Percentiles rank a stretch among this genome's conserved stretches.
Evolutionary conservation across 2,113 vertebrate genomes (phyloP).

Genomic region (Speoplatyrhinus poulsoni): DNA sequence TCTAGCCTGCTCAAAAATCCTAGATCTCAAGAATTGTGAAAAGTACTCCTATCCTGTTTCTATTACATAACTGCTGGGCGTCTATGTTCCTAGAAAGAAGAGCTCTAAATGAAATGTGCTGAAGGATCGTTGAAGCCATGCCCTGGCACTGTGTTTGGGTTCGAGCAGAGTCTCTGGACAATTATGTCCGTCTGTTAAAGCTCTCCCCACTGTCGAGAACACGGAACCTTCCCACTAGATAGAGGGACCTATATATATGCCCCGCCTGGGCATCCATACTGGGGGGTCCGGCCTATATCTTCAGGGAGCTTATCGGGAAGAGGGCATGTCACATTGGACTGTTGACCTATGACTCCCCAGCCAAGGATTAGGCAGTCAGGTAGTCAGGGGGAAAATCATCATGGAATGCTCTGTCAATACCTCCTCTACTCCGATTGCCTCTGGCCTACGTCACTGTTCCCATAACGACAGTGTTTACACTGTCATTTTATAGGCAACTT

Average conservation of each 20-base stretch:
- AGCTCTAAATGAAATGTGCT: slow-evolving; percentile 7
- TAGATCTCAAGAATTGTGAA: neutral
- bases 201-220: neutral
- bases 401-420: slow-evolving; percentile 1
- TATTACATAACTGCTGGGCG: slow-evolving; percentile 28
- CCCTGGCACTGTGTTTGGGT: slow-evolving; percentile 12
- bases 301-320: neutral
- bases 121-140: slow-evolving; percentile 4
- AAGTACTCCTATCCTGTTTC: neutral
- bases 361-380: slow-evolving; percentile 7
- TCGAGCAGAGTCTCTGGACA: slow-evolving; percentile 11
- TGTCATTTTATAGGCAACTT: neutral
- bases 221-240: neutral
- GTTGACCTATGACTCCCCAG: neutral
- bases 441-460: too few species aligned
- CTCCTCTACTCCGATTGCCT: slow-evolving; percentile 1
- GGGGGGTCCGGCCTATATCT: slow-evolving; percentile 15
- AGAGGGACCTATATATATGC: neutral
- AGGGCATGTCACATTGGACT: neutral
- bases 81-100: slow-evolving; percentile 16
- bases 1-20: neutral
- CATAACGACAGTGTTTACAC: too few species aligned
- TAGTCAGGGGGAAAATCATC: slow-evolving; percentile 6
- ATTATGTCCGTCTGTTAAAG: neutral
- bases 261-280: neutral